Evolutionary conservation across 1,140 invertebrate species (phyloP).

Genomic region (Dendrolimus punctatus): DNA sequence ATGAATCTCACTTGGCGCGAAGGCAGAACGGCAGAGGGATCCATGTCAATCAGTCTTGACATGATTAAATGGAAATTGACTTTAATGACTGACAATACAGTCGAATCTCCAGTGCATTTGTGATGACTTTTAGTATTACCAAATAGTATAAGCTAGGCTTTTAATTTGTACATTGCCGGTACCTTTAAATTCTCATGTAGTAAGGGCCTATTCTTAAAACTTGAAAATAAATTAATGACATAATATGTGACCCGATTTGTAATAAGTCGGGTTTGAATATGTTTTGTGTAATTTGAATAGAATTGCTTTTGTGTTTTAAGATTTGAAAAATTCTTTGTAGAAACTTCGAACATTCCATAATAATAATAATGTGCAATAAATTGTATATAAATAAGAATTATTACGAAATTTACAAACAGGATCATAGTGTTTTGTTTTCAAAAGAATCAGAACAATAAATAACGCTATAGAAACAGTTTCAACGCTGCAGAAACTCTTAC

Average conservation of each 20-base stretch:
- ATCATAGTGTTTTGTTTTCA: neutral
- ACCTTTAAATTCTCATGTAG: constrained; percentile 44
- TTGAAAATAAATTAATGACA: no score
- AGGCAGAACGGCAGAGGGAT: constrained; percentile 44
- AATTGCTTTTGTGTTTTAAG: constrained; percentile 3
- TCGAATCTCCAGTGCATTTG: constrained; percentile 52
- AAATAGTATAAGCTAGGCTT: constrained; percentile 23
- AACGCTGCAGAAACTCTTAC: no score
- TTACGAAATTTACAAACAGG: constrained; percentile 31
- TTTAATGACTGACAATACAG: constrained; percentile 16
- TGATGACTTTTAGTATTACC: constrained; percentile 47
- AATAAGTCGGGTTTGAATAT: no score
- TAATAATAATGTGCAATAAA: constrained; percentile 57
- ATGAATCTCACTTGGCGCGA: constrained; percentile 70
- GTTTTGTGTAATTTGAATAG: constrained; percentile 1
- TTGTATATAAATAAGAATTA: constrained; percentile 36
- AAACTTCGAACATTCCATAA: constrained; percentile 53
- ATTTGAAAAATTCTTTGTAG: constrained; percentile 2
- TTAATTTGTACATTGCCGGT: constrained; percentile 26
- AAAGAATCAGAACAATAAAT: no score
- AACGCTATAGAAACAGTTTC: no score
- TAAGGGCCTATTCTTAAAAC: no score
- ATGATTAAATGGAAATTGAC: constrained; percentile 15
- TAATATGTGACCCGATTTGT: no score
- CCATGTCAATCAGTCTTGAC: constrained; percentile 42